Conservation (phyloP, 2,113 vertebrate genomes). For the Furnarius figulus region DNA sequence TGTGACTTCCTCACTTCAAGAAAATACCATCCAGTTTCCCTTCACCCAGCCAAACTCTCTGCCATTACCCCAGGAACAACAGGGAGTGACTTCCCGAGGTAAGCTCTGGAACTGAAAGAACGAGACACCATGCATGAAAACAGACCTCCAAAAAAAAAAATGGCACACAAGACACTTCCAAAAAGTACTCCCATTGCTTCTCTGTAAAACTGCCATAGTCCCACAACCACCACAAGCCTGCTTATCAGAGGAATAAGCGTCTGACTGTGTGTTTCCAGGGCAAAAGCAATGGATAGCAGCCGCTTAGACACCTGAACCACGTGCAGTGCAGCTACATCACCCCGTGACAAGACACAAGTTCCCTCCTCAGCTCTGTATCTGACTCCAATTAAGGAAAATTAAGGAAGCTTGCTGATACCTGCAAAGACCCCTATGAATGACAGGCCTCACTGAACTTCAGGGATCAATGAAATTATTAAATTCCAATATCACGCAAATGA, state of each 20-base stretch:
- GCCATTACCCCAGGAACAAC: not conserved
- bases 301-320: not conserved
- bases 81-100: not conserved
- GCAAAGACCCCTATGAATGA: not conserved
- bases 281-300: not conserved
- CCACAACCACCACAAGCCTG: not conserved
- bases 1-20: not conserved
- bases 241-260: not conserved
- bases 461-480: not conserved
- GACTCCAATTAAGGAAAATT: not conserved
- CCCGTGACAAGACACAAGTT: fast-evolving
- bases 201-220: not conserved
- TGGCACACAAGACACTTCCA: not conserved
- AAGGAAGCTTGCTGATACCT: not conserved
- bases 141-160: not conserved
- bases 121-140: not conserved
- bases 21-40: not conserved
- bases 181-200: not conserved
- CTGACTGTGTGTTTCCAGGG: not conserved
- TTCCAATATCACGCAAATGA: not conserved
- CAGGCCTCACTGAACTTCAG: not conserved
- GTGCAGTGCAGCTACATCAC: fast-evolving
- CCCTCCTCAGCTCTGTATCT: not conserved
- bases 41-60: not conserved
- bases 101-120: not conserved